Percentiles rank a stretch among this genome's conserved stretches.
These are phyloP conservation scores for Chloropsis cyanopogon DNA, from an alignment of 2,113 vertebrate species.

Conservation along the genomic window DNA sequence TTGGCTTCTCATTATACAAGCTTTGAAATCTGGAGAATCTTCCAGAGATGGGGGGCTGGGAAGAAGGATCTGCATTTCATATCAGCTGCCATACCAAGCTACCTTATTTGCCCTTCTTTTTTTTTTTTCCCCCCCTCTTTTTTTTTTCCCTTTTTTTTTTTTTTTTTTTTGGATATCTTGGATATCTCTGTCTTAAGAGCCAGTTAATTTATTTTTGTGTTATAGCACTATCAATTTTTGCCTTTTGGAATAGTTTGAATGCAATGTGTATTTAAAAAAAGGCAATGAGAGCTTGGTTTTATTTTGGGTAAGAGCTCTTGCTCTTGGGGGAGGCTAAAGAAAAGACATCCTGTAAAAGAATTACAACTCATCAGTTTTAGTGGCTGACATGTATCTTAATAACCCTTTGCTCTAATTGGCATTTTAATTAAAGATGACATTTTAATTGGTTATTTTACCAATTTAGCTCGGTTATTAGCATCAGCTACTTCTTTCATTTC, in stretches of 20 bases:
- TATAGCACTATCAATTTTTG: not conserved
- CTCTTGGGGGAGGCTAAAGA: not conserved
- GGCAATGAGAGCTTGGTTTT: not conserved
- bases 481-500: not conserved
- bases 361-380: not conserved
- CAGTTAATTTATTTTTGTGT: not conserved
- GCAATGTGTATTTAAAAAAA: not conserved
- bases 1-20: not conserved
- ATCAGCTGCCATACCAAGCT: not conserved
- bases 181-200: not conserved
- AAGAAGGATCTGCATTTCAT: not conserved
- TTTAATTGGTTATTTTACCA: conserved; percentile 43
- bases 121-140: too few relatives aligned
- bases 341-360: not conserved
- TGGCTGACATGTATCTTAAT: not conserved
- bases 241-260: not conserved
- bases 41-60: not conserved
- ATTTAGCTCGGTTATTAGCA: conserved; percentile 14
- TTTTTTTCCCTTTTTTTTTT: not conserved
- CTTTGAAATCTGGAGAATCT: conserved; percentile 10
- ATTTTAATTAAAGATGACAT: conserved; percentile 39
- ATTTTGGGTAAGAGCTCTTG: not conserved
- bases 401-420: conserved; percentile 1
- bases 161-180: not conserved
- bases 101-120: not conserved